Percentiles rank a stretch among this genome's conserved stretches.
These are phyloP conservation scores for Drusus annulatus DNA, from an alignment of 1,140 invertebrate species.

Conservation along the genomic window DNA sequence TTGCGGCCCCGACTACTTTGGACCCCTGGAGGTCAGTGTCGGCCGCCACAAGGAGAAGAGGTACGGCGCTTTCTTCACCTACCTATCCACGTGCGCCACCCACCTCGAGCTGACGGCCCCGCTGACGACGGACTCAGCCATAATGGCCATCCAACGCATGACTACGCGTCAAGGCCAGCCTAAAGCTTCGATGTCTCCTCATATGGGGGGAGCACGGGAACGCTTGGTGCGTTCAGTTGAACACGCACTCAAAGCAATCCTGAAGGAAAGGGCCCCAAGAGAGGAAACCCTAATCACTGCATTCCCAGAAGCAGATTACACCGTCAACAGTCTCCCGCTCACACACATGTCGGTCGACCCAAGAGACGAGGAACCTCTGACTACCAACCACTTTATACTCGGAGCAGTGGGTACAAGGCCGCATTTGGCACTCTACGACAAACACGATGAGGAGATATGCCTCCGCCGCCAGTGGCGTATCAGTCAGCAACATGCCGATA, in stretches of 20 bases:
- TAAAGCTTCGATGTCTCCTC: constrained; percentile 60
- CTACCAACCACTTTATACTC: too few relatives aligned
- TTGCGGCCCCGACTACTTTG: background rate
- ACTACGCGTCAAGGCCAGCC: background rate
- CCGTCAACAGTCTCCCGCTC: too few relatives aligned
- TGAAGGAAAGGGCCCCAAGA: constrained; percentile 50
- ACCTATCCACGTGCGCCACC: background rate
- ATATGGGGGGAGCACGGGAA: constrained; percentile 67
- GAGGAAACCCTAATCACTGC: constrained; percentile 58
- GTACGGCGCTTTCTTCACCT: background rate
- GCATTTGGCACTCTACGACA: too few relatives aligned
- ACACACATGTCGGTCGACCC: too few relatives aligned
- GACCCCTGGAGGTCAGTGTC: background rate
- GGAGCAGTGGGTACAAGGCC: too few relatives aligned
- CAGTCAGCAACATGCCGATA: too few relatives aligned
- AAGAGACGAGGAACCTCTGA: too few relatives aligned
- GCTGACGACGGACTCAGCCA: background rate
- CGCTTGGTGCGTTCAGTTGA: constrained; percentile 63
- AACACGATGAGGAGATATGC: too few relatives aligned
- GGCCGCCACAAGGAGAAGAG: background rate
- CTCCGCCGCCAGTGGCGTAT: too few relatives aligned
- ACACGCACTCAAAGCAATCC: constrained; percentile 52
- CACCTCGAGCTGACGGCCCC: background rate
- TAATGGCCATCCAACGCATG: background rate
- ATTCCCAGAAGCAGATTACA: too few relatives aligned